phyloP scores from a whole-genome alignment of 2,797 vertebrate species.

The Acipenser oxyrinchus region DNA sequence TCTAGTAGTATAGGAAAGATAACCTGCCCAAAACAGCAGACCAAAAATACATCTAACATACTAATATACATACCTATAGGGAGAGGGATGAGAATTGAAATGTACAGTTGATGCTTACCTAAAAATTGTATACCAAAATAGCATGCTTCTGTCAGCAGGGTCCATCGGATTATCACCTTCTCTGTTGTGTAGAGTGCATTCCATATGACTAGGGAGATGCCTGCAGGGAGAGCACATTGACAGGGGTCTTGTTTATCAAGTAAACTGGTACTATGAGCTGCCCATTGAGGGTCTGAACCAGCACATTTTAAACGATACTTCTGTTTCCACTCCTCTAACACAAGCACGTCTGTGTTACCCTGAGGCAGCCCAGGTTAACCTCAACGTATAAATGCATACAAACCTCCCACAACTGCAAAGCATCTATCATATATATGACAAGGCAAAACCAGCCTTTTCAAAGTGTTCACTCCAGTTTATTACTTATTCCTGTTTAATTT shows the following conservation, averaged over 20 bases:
- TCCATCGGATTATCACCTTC: conserved; percentile 90
- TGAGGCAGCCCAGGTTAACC: not conserved
- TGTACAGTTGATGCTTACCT: conserved; percentile 52
- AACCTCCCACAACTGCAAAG: conserved; percentile 7
- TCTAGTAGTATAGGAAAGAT: not conserved
- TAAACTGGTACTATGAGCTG: not conserved
- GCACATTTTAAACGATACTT: not conserved
- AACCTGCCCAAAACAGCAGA: not conserved
- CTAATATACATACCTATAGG: no score
- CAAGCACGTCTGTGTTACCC: not conserved
- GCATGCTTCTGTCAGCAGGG: conserved; percentile 83
- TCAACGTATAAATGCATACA: not conserved
- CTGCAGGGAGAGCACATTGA: conserved; percentile 39
- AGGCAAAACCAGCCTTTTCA: no score
- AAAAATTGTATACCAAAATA: conserved; percentile 87
- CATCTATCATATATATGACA: no score
- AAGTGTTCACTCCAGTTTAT: no score
- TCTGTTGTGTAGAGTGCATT: conserved; percentile 86
- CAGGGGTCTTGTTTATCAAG: not conserved
- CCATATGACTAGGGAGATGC: conserved; percentile 92
- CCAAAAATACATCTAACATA: not conserved
- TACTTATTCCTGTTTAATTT: no score
- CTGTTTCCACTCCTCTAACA: no score
- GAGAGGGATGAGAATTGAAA: not conserved
- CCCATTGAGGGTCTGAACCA: not conserved